Conservation (phyloP, 1,140 invertebrate species). For the Lineus longissimus region DNA sequence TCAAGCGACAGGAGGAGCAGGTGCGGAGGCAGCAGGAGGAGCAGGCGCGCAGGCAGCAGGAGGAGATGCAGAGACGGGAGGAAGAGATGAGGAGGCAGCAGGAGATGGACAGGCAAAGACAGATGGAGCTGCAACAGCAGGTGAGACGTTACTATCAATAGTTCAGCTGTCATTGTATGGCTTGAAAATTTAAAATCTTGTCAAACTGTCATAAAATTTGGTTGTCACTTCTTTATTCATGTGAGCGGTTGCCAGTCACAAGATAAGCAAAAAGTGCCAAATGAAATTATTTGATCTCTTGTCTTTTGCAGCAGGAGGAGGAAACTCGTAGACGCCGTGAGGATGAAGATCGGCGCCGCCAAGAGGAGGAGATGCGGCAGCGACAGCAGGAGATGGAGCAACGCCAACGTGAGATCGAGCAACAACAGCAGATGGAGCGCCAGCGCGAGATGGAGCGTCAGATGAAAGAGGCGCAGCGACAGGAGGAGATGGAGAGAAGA, state of each 20-base stretch:
- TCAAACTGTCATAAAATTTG: neutral
- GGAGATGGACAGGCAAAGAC: slow-evolving; percentile 28
- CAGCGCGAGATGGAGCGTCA: slow-evolving; percentile 14
- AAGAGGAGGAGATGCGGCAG: slow-evolving; percentile 16
- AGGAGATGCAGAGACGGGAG: slow-evolving; percentile 36
- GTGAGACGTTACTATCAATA: neutral
- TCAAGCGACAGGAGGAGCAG: slow-evolving; percentile 32
- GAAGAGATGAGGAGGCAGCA: slow-evolving; percentile 33
- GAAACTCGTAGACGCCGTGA: slow-evolving; percentile 7
- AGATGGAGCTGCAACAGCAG: slow-evolving; percentile 34
- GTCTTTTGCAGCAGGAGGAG: slow-evolving; percentile 9
- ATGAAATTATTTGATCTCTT: neutral
- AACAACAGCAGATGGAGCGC: slow-evolving; percentile 16
- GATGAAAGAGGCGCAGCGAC: slow-evolving; percentile 9
- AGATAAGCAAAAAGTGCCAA: too few species aligned
- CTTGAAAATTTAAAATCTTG: neutral
- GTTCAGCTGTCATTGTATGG: slow-evolving; percentile 12
- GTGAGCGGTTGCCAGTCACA: too few species aligned
- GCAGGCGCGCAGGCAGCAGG: slow-evolving; percentile 30
- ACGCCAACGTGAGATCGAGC: slow-evolving; percentile 22
- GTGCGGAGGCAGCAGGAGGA: slow-evolving; percentile 40
- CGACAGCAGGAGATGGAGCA: slow-evolving; percentile 21
- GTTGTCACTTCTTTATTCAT: neutral
- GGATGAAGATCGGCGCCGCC: slow-evolving; percentile 10
- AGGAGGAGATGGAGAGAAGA: slow-evolving; percentile 16